Base-by-base conservation (phyloP, 2,113 vertebrate species). In the Spilogale gracilis region DNA sequence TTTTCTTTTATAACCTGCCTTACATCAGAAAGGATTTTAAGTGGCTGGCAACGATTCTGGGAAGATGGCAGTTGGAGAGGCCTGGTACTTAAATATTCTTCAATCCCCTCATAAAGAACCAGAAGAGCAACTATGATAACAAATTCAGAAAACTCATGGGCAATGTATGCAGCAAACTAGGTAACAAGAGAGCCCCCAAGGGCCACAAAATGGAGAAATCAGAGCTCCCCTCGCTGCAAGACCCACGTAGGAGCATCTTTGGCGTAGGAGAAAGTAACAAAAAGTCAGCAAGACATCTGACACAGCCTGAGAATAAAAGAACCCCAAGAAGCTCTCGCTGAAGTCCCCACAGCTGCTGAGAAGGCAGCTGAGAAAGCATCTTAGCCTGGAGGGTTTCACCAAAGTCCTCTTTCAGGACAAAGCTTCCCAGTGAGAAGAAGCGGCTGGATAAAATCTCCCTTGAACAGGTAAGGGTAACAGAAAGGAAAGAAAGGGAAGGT, bases 1-100 rank as follows among this genome's bases (percentile, higher is more conserved):
- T 43, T 12, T 82, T 89, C 23, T 74, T 94, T 92, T 71, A 81
- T 65, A 63, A 50, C 54, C 45, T 89, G 27, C 48, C n/a, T 96
- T 58, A 58, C 3, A 71, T 82, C 38, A 38, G 21, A 71, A 83
- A 76, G 32, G 48, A 82, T 27, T 92, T 52, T 52, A 94, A 82
- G 30, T 54, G 45, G 45, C 61, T 96, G 63, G n/a, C n/a, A 91
- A 81, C 3, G 12, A 78, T 92, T 89, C 54, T 30, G 65, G 78
- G 60, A 81, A 45, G 65, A 92, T 18, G 23, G 38, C 50, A 85
- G 63, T 30, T 21, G 45, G n/a, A 52, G 14, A 91, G 16, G 13
- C 16, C 12, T 73, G 9, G 45, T 71, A 56, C 63, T 84, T 88
- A 54, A 85, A 73, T 63, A 61, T 82, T 86, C n/a, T 50, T 82